Percentiles rank a stretch among this genome's conserved stretches.
Evolutionary conservation across 2,113 vertebrate species (phyloP).

Genomic region (Struthidea cinerea): DNA sequence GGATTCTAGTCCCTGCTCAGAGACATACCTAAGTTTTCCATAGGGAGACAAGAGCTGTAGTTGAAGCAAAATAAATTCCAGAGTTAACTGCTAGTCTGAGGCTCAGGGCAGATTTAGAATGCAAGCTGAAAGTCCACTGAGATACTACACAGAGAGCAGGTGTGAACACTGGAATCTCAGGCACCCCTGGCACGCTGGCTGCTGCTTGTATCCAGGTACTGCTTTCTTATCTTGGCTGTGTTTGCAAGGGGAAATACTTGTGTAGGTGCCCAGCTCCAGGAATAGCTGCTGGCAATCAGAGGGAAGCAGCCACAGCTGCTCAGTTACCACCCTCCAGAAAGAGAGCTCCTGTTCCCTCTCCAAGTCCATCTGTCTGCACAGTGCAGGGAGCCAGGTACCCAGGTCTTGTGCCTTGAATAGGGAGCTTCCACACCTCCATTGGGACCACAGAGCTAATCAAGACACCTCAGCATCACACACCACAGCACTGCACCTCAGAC

Average conservation of each 20-base stretch:
- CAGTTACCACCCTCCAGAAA: neutral
- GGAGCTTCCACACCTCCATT: neutral
- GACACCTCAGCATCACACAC: neutral
- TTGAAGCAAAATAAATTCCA: neutral
- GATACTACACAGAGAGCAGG: neutral
- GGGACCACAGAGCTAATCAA: neutral
- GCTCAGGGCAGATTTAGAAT: neutral
- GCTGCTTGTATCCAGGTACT: neutral
- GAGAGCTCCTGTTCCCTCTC: neutral
- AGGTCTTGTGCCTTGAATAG: neutral
- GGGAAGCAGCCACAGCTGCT: neutral
- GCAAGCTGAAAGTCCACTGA: neutral
- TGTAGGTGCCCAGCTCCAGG: neutral
- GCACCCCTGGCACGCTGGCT: neutral
- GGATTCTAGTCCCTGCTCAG: neutral
- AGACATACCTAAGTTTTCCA: neutral
- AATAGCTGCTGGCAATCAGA: neutral
- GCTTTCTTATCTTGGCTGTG: neutral
- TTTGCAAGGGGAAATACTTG: neutral
- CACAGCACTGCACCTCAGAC: neutral
- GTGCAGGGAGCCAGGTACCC: neutral
- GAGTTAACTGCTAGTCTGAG: neutral
- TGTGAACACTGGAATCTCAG: fast-evolving
- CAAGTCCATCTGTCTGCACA: neutral
- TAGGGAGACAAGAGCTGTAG: neutral